Base-by-base conservation (phyloP, 2,888 invertebrate species). In the Tiliacea citrago region DNA sequence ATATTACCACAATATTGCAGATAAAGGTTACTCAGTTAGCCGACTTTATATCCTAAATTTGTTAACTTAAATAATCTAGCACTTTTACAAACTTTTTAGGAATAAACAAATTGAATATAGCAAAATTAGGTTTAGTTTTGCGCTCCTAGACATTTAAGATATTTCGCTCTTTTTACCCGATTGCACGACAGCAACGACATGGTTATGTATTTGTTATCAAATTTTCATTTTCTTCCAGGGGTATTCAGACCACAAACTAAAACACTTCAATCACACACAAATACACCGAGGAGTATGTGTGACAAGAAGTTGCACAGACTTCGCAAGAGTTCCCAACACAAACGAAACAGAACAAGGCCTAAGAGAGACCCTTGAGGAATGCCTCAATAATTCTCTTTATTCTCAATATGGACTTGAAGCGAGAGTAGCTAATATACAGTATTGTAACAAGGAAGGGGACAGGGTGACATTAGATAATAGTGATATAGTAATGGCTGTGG, bases 221-320 rank as follows among this genome's bases (percentile, higher is more conserved):
- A 16, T 29, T 60, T 57, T 63, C 61, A 13, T 61, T 71, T 79
- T 21, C 60, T 92, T 91, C 63, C 91, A 96, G 96, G 92, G 85
- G 73, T 96, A 95, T 81, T 95, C 96, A 73, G 92, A 90, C 0
- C 79, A 94, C 75, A 92, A 80, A 77, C 73, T 90, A 18, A 95
- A 95, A 83, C 96, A 96, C 82, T 96, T 90, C 84, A 95, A 96
- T 77, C 95, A 95, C 83, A 93, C 95, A 68, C 91, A 93, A 86
- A 91, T 96, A 87, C 95, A 96, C 69, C 89, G 95, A 88, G 96
- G 92, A 2, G 88, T 95, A 0, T 96, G 96, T 82, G 90, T 95
- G 2, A 93, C 92, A 13, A 87, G 72, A 29, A 90, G 92, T 10
- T 96, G 96, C 80, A 90, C 89, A 82, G 77, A 83, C n/a, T 90